Evolutionary conservation across 1,140 invertebrate genomes (phyloP), one percentile per base, ranked within the genome.

Genomic region (Tachypleus tridentatus): DNA sequence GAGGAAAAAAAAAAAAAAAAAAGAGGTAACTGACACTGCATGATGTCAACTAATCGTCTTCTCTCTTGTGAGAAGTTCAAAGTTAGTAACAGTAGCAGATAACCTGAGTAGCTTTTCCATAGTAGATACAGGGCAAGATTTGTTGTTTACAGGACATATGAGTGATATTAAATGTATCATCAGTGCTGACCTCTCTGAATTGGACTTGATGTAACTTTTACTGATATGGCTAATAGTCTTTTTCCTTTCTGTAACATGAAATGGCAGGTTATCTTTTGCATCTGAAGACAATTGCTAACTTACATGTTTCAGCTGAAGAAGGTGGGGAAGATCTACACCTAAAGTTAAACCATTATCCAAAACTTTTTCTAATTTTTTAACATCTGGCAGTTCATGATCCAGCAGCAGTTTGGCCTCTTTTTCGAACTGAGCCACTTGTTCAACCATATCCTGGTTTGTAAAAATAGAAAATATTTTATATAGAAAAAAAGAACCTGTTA

Each of bases 281-380:
- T 54, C 7, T 54, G 53, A 54, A 54, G 53, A 54, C 7, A 54
- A 54, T 8, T 54, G n/a, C 7, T 8, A 7, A 68, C 72, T 77
- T 73, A 86, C 87, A 75, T 91, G 86, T 77, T 86, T 86, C 3
- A 91, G 80, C 61, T 84, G 81, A 8, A 83, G 78, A 64, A 94
- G 81, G 72, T 89, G 85, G 1, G 88, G 88, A 57, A 96, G 77
- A 73, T 94, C 89, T 50, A 95, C 89, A 74, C 92, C 91, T 53
- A 94, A 81, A 4, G 83, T 84, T 66, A 85, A 82, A 54, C 89
- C 89, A 70, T 86, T 83, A 48, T 87, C 85, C 51, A 89, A 82
- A 56, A 86, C 83, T 10, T 82, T 81, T 73, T 89, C 85, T 48
- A 90, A 74, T 67, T 86, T 84, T 48, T 82, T 79, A 48, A 85